Conservation (phyloP, 1,140 invertebrate genomes). For the Microplitis mediator region DNA sequence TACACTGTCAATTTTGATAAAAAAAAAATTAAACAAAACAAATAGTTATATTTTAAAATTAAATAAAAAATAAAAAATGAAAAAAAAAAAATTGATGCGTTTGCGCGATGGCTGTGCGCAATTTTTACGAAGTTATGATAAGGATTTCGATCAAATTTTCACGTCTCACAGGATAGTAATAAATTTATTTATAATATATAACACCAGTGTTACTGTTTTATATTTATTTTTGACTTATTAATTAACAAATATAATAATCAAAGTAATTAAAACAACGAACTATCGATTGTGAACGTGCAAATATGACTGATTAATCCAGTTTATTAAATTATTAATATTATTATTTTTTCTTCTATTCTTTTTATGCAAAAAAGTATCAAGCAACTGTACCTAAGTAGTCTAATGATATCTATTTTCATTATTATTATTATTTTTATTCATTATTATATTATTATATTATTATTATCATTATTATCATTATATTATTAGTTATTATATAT, state of each 20-base stretch:
- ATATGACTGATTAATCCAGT: slow-evolving; percentile 22
- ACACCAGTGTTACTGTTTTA: not conserved
- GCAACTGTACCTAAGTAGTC: slow-evolving; percentile 59
- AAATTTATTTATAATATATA: no score
- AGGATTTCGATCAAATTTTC: not conserved
- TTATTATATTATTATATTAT: slow-evolving; percentile 43
- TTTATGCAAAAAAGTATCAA: slow-evolving; percentile 47
- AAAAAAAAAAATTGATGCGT: not conserved
- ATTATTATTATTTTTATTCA: slow-evolving; percentile 45
- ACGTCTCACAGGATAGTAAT: slow-evolving; percentile 2
- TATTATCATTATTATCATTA: slow-evolving; percentile 47
- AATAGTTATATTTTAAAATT: no score
- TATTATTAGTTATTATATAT: slow-evolving; percentile 35
- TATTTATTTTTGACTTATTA: slow-evolving; percentile 39
- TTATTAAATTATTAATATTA: slow-evolving; percentile 35
- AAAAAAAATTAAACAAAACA: slow-evolving; percentile 6
- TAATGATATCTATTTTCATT: slow-evolving; percentile 47
- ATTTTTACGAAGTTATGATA: not conserved
- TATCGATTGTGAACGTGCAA: slow-evolving; percentile 3
- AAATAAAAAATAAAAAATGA: no score
- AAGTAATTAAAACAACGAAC: slow-evolving; percentile 7
- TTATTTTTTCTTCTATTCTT: slow-evolving; percentile 37
- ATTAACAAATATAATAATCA: slow-evolving; percentile 32
- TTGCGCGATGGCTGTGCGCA: slow-evolving; percentile 24
- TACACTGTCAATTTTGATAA: not conserved